Evolutionary conservation across 1,140 invertebrate species (phyloP), one percentile per base, ranked within the genome.

Genomic region (Hesperophylax magnus): DNA sequence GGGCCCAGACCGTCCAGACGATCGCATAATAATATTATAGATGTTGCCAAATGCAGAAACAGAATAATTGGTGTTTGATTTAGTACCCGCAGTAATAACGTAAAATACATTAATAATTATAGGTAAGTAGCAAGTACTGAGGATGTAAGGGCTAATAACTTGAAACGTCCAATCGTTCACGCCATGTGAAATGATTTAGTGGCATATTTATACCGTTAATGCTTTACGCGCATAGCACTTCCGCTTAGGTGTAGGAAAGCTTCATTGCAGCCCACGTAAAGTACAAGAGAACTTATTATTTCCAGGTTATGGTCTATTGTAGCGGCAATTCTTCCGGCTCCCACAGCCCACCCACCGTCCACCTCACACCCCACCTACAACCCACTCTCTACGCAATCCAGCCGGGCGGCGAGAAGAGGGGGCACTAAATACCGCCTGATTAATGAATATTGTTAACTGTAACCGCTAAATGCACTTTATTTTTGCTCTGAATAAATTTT

Each of bases 401-500:
- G 17, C 20, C 58, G 58, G 58, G 58, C n/a, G 58, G 17, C 18
- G 54, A 54, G 3, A 4, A n/a, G 17, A 20, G 63, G 18, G 52
- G 20, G 39, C n/a, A 65, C 69, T 74, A 74, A 74, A 74, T 74
- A 74, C 69, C 24, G 27, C 69, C 18, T 76, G 74, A 76, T 76
- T 60, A 61, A 76, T 76, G 53, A 61, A 60, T 76, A 76, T 61
- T 61, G 56, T 75, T 54, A 76, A 61, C 52, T 76, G 56, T 58
- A 60, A 61, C 74, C 53, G 27, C 56, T 76, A 60, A 76, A 76
- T 76, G 74, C 74, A 39, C 31, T 69, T 18, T 39, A 31, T 31
- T 69, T 69, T 69, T 69, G 14, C 65, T 69, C 31, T 9, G 65
- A 69, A 69, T 69, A 39, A 47, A 3, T 69, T 69, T 69, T 34